phyloP scores from a whole-genome alignment of 2,113 vertebrate species.

The Cynocephalus volans region DNA sequence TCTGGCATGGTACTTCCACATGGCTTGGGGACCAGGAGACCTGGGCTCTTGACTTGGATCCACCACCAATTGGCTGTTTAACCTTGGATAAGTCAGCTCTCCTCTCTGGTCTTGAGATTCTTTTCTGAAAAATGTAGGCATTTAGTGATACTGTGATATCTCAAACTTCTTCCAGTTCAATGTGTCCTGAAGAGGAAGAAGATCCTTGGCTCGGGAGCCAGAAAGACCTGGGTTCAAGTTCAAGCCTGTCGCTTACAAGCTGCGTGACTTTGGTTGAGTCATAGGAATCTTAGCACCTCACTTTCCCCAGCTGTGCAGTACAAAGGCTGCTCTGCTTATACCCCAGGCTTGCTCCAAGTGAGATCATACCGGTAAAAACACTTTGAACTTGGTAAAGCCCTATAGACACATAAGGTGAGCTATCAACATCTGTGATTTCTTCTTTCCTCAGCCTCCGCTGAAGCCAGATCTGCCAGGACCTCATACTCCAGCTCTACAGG shows the following conservation, averaged over 20 bases:
- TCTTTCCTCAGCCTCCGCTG: neutral
- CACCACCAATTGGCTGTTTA: neutral
- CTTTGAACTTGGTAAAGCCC: neutral
- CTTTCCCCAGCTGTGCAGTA: neutral
- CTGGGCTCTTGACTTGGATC: neutral
- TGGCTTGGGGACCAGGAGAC: neutral
- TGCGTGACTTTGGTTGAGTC: neutral
- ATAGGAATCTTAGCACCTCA: neutral
- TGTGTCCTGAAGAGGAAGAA: neutral
- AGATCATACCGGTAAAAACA: neutral
- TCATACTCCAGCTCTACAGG: neutral
- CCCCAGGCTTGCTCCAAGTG: neutral
- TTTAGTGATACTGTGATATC: neutral
- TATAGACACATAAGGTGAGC: neutral
- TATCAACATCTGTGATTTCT: neutral
- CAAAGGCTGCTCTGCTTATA: neutral
- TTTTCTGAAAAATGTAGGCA: neutral
- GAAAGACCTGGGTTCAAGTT: neutral
- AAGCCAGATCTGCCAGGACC: neutral
- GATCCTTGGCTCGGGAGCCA: neutral
- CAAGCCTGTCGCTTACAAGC: neutral
- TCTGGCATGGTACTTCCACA: neutral
- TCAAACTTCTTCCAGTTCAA: neutral
- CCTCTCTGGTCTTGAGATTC: neutral
- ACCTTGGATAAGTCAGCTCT: neutral